These are phyloP conservation scores for Myiothlypis chrysogaster DNA, from an alignment of 2,797 vertebrate species.

Conservation along the genomic window DNA sequence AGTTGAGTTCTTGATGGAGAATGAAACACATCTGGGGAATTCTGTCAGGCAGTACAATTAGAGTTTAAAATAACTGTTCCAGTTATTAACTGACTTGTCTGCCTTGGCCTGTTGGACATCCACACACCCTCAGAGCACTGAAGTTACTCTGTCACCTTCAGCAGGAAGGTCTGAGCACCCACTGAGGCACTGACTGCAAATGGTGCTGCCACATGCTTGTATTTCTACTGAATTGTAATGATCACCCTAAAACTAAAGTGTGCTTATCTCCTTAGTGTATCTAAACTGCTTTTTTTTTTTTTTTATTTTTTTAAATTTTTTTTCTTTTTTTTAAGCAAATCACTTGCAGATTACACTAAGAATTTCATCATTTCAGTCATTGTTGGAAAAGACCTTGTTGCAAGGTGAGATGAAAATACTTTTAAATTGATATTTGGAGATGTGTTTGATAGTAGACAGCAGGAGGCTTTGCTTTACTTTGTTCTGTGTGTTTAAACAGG, in stretches of 20 bases:
- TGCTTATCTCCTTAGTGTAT: background rate
- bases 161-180: background rate
- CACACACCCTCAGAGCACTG: accelerated
- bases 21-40: background rate
- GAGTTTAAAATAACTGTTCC: background rate
- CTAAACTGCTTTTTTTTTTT: background rate
- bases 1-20: background rate
- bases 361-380: constrained; percentile 90
- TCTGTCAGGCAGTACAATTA: background rate
- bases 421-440: background rate
- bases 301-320: too few species aligned
- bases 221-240: background rate
- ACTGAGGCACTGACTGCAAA: background rate
- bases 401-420: constrained; percentile 81
- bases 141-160: background rate
- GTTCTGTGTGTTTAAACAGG: constrained; percentile 70
- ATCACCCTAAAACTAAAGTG: background rate
- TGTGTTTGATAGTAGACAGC: background rate
- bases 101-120: background rate
- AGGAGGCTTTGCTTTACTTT: background rate
- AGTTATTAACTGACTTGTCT: background rate
- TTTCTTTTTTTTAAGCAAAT: constrained; percentile 80
- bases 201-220: background rate
- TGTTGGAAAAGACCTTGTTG: constrained; percentile 93
- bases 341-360: constrained; percentile 89